These are phyloP conservation scores for Cyprinodon diabolis DNA, from an alignment of 2,797 vertebrate genomes.

Conservation along the genomic window DNA sequence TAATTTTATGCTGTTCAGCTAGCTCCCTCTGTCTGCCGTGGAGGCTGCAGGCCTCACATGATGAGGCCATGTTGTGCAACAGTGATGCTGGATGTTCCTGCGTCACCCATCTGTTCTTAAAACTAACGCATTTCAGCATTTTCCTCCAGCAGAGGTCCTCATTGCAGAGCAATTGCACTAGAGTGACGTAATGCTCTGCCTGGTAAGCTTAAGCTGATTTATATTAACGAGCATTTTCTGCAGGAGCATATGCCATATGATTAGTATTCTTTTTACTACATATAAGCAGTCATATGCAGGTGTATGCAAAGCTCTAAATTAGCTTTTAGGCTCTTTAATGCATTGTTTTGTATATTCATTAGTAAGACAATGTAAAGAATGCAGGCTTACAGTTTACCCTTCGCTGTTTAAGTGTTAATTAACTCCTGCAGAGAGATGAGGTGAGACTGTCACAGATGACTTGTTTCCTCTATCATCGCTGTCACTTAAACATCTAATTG, in stretches of 20 bases:
- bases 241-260: constrained; percentile 2
- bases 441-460: constrained; percentile 38
- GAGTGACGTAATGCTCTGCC: constrained; percentile 64
- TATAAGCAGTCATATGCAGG: constrained; percentile 28
- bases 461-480: constrained; percentile 22
- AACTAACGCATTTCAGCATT: constrained; percentile 12
- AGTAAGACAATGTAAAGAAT: neutral
- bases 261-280: constrained; percentile 17
- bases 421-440: constrained; percentile 13
- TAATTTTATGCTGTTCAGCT: constrained; percentile 13
- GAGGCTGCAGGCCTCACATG: constrained; percentile 29
- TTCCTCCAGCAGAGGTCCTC: constrained; percentile 72
- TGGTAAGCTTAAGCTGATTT: neutral
- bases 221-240: constrained; percentile 12
- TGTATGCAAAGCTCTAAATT: constrained; percentile 16
- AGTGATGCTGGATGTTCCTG: constrained; percentile 33
- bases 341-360: constrained; percentile 19
- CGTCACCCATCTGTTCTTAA: constrained; percentile 24
- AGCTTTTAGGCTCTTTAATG: constrained; percentile 3
- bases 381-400: constrained; percentile 13
- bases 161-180: constrained; percentile 29
- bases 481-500: constrained; percentile 27
- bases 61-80: constrained; percentile 47
- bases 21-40: constrained; percentile 14
- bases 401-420: constrained; percentile 6